phyloP scores from a whole-genome alignment of 2,797 vertebrate genomes.

The Oreochromis mossambicus region DNA sequence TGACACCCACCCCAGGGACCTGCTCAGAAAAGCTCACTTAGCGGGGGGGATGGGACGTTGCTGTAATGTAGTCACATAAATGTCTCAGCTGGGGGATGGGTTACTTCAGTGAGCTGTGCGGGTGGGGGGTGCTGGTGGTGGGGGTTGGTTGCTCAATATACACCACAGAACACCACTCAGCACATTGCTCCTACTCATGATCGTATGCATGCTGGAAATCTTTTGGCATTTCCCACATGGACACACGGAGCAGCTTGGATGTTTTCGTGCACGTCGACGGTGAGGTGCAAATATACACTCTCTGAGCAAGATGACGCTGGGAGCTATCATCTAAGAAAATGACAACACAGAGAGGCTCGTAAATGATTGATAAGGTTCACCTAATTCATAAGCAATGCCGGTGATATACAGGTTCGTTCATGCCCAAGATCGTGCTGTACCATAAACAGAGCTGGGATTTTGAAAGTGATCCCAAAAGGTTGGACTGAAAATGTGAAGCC shows the following conservation, averaged over 20 bases:
- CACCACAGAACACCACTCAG: conserved; percentile 24
- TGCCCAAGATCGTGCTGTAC: background rate
- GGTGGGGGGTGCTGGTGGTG: background rate
- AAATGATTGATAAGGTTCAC: conserved; percentile 17
- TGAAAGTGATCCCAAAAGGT: background rate
- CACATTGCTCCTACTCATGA: conserved; percentile 13
- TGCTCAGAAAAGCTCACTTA: conserved; percentile 43
- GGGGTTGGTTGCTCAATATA: conserved; percentile 25
- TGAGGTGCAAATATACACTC: background rate
- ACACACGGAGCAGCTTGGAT: conserved; percentile 1
- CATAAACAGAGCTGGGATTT: conserved; percentile 8
- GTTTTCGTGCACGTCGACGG: conserved; percentile 1
- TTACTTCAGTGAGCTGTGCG: conserved; percentile 24
- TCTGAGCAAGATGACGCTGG: conserved; percentile 13
- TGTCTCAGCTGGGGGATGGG: conserved; percentile 61
- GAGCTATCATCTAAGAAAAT: background rate
- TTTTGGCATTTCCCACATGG: background rate
- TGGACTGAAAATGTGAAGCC: conserved; percentile 2
- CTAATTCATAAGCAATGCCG: conserved; percentile 13
- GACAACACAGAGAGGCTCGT: background rate
- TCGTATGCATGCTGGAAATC: conserved; percentile 11
- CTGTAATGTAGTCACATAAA: conserved; percentile 64
- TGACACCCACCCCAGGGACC: conserved; percentile 68
- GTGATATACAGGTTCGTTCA: conserved; percentile 10
- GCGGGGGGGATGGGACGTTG: conserved; percentile 50